A percentile compares a stretch with the other conserved stretches of the same genome.
Conservation (phyloP, 2,113 vertebrate species). For the Aphelocoma coerulescens region DNA sequence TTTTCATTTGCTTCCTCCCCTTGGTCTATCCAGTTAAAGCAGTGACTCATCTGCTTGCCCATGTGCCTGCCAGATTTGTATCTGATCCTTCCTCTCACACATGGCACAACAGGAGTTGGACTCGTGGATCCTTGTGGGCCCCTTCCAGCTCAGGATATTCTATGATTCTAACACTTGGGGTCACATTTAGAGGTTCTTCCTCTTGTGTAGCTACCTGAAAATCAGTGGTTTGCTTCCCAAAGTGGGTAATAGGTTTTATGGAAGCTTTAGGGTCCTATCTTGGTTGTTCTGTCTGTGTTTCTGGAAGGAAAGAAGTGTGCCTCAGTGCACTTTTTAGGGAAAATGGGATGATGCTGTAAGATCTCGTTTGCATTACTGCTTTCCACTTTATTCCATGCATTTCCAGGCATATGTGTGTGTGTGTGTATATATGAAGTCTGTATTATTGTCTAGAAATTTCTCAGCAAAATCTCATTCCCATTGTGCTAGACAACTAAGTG, state of each 20-base stretch:
- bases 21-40: neutral
- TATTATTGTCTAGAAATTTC: slow-evolving; percentile 48
- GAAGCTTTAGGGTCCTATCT: neutral
- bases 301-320: neutral
- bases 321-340: neutral
- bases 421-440: neutral
- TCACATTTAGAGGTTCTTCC: neutral
- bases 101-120: neutral
- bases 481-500: slow-evolving; percentile 57
- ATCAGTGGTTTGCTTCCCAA: neutral
- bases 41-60: neutral
- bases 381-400: neutral
- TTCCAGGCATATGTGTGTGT: neutral
- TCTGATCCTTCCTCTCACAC: neutral
- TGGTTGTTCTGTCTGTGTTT: neutral
- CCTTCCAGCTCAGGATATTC: neutral
- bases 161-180: accelerated
- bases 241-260: neutral
- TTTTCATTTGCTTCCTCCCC: neutral
- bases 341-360: neutral
- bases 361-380: neutral
- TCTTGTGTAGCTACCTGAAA: neutral
- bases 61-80: neutral
- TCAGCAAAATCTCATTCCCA: neutral
- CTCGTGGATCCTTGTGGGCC: neutral